Evolutionary conservation across 2,113 vertebrate species (phyloP), one percentile per base, ranked within the genome.

Genomic region (Xiphophorus couchianus): DNA sequence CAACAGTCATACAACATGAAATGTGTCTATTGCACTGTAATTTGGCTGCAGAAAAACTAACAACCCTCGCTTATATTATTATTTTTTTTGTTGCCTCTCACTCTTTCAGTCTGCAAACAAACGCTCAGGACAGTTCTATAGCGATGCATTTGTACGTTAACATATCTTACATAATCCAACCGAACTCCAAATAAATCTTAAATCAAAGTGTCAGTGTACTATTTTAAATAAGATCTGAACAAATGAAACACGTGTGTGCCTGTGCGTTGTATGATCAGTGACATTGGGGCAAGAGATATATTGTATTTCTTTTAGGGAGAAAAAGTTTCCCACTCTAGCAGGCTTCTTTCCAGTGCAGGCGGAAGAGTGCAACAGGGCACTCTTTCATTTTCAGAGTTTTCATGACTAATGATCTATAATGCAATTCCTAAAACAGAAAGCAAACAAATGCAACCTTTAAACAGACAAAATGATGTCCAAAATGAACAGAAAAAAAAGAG

Each of bases 121-220:
- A 81, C 35, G 44, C 17, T 48, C 44, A 19, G 65, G 63, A 35
- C 28, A 69, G 60, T 62, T 77, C 66, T 69, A 79, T 74, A 76
- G 62, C 14, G 19, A 82, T 74, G 70, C 76, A 37, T 85, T 68
- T 80, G 69, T 70, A 68, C 71, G 73, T 90, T 77, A 72, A 76
- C 77, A 81, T 77, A 83, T 69, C 68, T 81, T 80, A 91, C 73
- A 85, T 82, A 30, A 77, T 69, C 51, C 62, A 64, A 80, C 71
- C 66, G 70, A 84, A 81, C 84, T 84, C 79, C 90, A 86, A 77
- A 83, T 82, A 58, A 58, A 58, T 82, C 90, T 78, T 86, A 89
- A 91, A 90, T 80, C 74, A 93, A 94, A 89, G 80, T 89, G 85
- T 92, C 90, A 93, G 90, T 91, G 87, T 92, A 86, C 76, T 87